phyloP scores from a whole-genome alignment of 2,888 invertebrate genomes.

The Erebia palarica region DNA sequence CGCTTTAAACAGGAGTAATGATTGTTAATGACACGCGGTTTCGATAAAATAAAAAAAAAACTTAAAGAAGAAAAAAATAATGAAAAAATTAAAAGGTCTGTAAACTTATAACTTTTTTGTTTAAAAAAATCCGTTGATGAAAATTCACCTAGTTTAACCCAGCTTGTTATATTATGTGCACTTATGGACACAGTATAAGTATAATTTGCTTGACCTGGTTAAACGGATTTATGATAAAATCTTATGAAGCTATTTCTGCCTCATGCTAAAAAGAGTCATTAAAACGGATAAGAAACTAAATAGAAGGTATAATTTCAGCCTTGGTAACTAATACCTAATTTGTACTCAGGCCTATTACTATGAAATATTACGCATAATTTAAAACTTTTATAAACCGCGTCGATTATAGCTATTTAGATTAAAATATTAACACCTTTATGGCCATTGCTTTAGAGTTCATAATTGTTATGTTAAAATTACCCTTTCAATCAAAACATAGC shows the following conservation, averaged over 20 bases:
- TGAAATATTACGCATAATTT: conserved; percentile 66
- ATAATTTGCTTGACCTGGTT: background rate
- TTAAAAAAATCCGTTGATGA: no score
- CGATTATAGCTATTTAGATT: conserved; percentile 4
- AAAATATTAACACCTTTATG: conserved; percentile 24
- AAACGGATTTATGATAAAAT: background rate
- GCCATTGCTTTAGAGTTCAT: background rate
- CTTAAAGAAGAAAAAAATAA: no score
- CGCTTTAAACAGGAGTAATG: no score
- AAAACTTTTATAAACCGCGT: conserved; percentile 55
- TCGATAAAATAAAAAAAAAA: no score
- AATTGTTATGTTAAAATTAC: background rate
- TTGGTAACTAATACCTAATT: background rate
- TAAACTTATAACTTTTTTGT: no score
- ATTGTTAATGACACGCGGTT: no score
- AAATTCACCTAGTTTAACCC: background rate
- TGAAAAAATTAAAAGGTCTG: no score
- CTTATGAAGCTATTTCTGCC: background rate
- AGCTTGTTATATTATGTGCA: no score
- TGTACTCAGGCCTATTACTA: conserved; percentile 18
- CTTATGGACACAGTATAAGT: no score
- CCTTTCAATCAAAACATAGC: background rate
- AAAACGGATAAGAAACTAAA: background rate
- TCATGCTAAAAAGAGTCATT: conserved; percentile 6
- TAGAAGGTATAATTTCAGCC: background rate